These are phyloP conservation scores for Cololabis saira DNA, from an alignment of 2,113 vertebrate genomes.

Conservation along the genomic window DNA sequence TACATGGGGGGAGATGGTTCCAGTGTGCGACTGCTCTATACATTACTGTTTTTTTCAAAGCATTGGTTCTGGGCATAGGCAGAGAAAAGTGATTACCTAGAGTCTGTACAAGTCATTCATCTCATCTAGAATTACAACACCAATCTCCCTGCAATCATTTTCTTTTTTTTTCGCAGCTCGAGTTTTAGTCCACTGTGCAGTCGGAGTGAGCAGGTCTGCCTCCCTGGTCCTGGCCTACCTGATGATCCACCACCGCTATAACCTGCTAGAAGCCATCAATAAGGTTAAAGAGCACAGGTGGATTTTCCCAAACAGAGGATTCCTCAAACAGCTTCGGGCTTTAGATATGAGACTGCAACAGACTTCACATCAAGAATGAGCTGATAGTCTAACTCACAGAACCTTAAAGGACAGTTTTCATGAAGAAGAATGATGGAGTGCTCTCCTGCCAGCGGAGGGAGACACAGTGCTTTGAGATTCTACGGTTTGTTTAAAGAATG, in stretches of 20 bases:
- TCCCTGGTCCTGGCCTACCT: conserved; percentile 83
- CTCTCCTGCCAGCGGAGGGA: conserved; percentile 27
- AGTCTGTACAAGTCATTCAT: background rate
- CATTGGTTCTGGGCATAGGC: too few species aligned
- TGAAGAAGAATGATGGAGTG: conserved; percentile 19
- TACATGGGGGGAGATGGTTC: too few species aligned
- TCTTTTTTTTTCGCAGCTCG: conserved; percentile 65
- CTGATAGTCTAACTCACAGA: background rate
- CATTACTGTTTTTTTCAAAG: too few species aligned
- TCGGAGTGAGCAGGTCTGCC: conserved; percentile 86
- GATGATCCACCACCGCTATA: conserved; percentile 80
- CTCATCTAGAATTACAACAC: background rate
- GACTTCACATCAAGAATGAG: conserved; percentile 6
- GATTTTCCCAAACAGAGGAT: conserved; percentile 85
- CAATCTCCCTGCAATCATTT: conserved; percentile 6
- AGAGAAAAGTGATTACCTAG: too few species aligned
- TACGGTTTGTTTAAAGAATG: conserved; percentile 21
- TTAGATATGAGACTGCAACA: conserved; percentile 72
- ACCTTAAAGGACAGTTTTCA: conserved; percentile 1
- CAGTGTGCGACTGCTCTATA: too few species aligned
- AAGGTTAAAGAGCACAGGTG: conserved; percentile 79
- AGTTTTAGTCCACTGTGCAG: conserved; percentile 84
- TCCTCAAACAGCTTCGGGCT: conserved; percentile 80
- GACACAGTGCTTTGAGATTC: conserved; percentile 23
- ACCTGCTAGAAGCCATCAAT: conserved; percentile 76